Conservation (phyloP, 2,888 invertebrate genomes). For the Achlya flavicornis region DNA sequence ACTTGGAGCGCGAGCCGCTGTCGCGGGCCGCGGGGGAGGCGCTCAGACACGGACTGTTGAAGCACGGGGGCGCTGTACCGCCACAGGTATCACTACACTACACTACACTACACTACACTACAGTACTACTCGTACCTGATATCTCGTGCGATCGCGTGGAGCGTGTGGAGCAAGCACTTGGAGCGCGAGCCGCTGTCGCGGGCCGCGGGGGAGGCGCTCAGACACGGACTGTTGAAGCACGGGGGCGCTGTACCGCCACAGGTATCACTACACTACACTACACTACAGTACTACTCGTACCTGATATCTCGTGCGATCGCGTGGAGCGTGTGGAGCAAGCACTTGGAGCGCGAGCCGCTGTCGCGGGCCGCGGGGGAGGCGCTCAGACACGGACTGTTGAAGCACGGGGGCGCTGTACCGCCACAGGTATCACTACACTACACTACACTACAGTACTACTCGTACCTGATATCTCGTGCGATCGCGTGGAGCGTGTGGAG, state of each 20-base stretch:
- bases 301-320: constrained; percentile 97
- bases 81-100: constrained; percentile 78
- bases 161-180: constrained; percentile 96
- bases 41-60: constrained; percentile 90
- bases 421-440: constrained; percentile 78
- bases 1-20: constrained; percentile 92
- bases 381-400: constrained; percentile 90
- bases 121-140: constrained; percentile 99
- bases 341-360: constrained; percentile 92
- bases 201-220: constrained; percentile 90
- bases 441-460: constrained; percentile 96
- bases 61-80: constrained; percentile 94
- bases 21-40: constrained; percentile 90
- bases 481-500: constrained; percentile 97
- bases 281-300: constrained; percentile 99
- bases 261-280: constrained; percentile 36
- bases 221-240: constrained; percentile 90
- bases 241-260: constrained; percentile 95
- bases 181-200: constrained; percentile 90
- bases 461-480: constrained; percentile 97
- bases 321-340: constrained; percentile 95
- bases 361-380: constrained; percentile 90
- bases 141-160: constrained; percentile 95
- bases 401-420: constrained; percentile 94
- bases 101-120: no score